Percentiles rank a stretch among this genome's conserved stretches.
phyloP scores from a whole-genome alignment of 2,113 vertebrate species.

The Sarotherodon lohbergeri region DNA sequence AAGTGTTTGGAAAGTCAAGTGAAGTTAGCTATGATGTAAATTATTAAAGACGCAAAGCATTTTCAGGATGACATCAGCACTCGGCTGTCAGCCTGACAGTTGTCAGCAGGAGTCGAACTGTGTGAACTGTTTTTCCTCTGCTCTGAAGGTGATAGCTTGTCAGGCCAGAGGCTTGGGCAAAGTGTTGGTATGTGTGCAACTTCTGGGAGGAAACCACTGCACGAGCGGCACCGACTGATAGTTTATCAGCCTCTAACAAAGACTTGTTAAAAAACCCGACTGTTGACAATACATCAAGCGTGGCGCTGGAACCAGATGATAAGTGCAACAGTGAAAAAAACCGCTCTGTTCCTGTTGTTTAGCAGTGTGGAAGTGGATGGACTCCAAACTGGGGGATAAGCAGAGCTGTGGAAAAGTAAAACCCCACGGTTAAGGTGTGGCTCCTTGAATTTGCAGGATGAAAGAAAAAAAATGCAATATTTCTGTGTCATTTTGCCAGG shows the following conservation, averaged over 20 bases:
- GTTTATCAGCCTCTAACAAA: conserved; percentile 52
- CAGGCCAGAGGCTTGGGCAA: neutral
- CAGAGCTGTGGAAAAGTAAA: neutral
- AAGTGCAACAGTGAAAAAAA: neutral
- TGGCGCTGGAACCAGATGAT: neutral
- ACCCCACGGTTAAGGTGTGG: neutral
- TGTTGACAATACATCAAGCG: conserved; percentile 43
- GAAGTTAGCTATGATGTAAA: neutral
- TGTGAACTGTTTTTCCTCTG: neutral
- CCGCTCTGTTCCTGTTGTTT: neutral
- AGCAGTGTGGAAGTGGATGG: neutral
- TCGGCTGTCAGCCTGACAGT: neutral
- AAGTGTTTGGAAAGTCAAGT: neutral
- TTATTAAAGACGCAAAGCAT: neutral
- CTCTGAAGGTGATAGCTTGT: neutral
- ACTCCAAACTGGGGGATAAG: neutral
- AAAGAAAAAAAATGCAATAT: neutral
- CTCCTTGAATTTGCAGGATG: neutral
- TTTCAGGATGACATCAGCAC: conserved; percentile 2
- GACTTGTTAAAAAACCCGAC: conserved; percentile 17
- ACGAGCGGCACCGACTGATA: conserved; percentile 36
- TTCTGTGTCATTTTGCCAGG: neutral
- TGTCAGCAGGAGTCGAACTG: neutral
- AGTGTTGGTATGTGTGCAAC: neutral
- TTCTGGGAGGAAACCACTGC: conserved; percentile 43